A percentile compares a stretch with the other conserved stretches of the same genome.
Conservation (phyloP, 2,113 vertebrate species). For the Miniopterus natalensis region DNA sequence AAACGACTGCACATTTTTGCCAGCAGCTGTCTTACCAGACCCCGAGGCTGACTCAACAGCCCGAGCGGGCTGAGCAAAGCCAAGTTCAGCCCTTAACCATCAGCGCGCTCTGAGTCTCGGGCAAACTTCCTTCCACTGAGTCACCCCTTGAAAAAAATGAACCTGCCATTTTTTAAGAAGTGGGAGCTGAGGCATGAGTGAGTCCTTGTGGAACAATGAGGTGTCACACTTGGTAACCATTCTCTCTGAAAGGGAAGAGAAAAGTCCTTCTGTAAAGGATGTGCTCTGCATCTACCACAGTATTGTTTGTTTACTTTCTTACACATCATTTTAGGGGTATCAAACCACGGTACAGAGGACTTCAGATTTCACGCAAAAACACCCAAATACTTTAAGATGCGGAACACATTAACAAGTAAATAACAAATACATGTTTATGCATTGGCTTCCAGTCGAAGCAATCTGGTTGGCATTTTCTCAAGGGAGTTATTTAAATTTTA, state of each 20-base stretch:
- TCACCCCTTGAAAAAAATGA: constrained; percentile 35
- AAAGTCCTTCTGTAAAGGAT: not conserved
- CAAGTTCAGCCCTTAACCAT: not conserved
- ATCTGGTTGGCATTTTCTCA: constrained; percentile 84
- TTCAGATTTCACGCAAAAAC: constrained; percentile 41
- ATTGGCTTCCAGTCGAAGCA: constrained; percentile 78
- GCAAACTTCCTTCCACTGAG: constrained; percentile 41
- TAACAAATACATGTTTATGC: constrained; percentile 82
- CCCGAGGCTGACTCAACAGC: constrained; percentile 62
- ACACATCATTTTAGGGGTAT: constrained; percentile 25
- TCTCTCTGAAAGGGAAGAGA: not conserved
- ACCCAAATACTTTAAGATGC: constrained; percentile 34
- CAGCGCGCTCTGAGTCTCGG: not conserved
- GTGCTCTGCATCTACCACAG: not conserved
- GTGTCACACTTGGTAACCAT: not conserved
- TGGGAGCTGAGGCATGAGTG: not conserved
- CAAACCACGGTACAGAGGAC: constrained; percentile 46
- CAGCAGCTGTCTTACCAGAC: constrained; percentile 63
- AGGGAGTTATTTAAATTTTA: constrained; percentile 86
- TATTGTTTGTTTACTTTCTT: constrained; percentile 21
- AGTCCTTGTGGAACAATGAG: not conserved
- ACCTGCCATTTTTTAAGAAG: constrained; percentile 61
- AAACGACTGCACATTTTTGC: constrained; percentile 65
- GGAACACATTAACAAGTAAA: constrained; percentile 74
- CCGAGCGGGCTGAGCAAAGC: constrained; percentile 29